Percentiles rank a stretch among this genome's conserved stretches.
These are phyloP conservation scores for Tokudaia muenninki DNA, from an alignment of 2,797 vertebrate genomes.

Conservation along the genomic window DNA sequence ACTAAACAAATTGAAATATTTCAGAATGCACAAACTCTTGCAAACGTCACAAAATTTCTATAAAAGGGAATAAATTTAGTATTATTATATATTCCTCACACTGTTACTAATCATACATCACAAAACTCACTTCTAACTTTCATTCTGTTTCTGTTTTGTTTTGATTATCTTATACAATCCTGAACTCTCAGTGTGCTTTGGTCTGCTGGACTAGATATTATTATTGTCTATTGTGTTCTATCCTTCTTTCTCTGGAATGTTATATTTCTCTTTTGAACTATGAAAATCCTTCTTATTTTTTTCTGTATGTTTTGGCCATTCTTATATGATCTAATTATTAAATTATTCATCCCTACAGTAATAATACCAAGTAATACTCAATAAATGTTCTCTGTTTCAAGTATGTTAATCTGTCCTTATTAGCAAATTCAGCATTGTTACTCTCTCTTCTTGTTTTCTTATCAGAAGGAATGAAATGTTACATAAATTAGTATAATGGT, in stretches of 20 bases:
- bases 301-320: not conserved
- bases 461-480: not conserved
- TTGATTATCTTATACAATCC: not conserved
- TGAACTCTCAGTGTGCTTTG: not conserved
- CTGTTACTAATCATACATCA: not conserved
- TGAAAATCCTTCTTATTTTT: not conserved
- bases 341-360: not conserved
- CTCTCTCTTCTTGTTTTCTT: not conserved
- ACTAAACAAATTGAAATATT: not conserved
- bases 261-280: not conserved
- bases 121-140: not conserved
- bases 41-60: not conserved
- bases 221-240: not conserved
- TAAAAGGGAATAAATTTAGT: not conserved
- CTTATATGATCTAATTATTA: not conserved
- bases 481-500: not conserved
- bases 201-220: not conserved
- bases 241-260: not conserved
- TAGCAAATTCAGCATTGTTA: not conserved
- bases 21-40: not conserved
- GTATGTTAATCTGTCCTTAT: slow-evolving; percentile 4
- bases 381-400: not conserved
- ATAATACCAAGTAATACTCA: not conserved
- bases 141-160: not conserved
- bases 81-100: not conserved